These are phyloP conservation scores for Procambarus virginalis DNA, from an alignment of 1,140 invertebrate species.

Conservation along the genomic window DNA sequence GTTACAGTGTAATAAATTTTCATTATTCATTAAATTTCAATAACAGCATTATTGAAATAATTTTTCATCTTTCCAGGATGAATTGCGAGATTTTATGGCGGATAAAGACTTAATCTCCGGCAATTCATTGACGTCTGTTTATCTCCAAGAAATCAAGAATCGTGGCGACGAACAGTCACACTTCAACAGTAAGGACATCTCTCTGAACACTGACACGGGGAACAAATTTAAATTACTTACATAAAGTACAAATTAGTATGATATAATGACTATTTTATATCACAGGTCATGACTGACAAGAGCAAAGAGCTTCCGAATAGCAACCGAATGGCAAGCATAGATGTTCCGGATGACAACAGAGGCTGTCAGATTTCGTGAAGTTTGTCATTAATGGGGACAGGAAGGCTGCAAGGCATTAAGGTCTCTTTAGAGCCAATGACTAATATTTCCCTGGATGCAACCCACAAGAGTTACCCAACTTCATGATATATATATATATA, in stretches of 20 bases:
- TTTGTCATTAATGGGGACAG: neutral
- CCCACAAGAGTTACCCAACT: no score
- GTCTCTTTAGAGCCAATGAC: no score
- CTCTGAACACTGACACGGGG: neutral
- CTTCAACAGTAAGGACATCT: conserved; percentile 25
- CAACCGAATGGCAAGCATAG: no score
- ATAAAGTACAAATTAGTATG: no score
- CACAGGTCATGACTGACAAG: no score
- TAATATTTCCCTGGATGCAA: no score
- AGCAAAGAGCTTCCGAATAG: no score
- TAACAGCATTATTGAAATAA: neutral
- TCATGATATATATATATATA: no score
- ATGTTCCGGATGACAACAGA: no score
- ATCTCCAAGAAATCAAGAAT: conserved; percentile 29
- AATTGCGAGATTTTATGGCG: neutral
- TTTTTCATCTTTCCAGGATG: neutral
- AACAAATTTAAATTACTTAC: no score
- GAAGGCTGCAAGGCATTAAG: no score
- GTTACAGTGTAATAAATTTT: neutral
- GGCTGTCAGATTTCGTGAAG: no score
- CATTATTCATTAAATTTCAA: neutral
- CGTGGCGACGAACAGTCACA: neutral
- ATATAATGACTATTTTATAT: neutral
- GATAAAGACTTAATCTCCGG: neutral
- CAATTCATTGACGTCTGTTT: conserved; percentile 1